A percentile compares a stretch with the other conserved stretches of the same genome.
Conservation (phyloP, 1,140 invertebrate species). For the Apis laboriosa region DNA sequence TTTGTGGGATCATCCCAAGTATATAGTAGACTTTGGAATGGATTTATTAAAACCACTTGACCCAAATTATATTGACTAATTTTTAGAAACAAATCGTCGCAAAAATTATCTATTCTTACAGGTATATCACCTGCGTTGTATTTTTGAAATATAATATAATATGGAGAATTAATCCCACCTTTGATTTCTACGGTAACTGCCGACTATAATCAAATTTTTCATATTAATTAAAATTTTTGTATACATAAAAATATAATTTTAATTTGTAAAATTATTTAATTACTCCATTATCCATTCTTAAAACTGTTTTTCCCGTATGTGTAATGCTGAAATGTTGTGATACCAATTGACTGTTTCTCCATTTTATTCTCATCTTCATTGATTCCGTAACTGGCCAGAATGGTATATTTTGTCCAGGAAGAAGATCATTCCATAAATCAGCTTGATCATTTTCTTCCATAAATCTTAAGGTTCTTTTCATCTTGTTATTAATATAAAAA, state of each 20-base stretch:
- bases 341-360: conserved; percentile 87
- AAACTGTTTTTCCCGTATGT: conserved; percentile 85
- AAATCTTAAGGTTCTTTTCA: conserved; percentile 86
- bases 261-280: conserved; percentile 64
- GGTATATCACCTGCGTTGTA: conserved; percentile 88
- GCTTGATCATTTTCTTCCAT: conserved; percentile 93
- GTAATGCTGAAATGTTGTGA: conserved; percentile 90
- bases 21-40: conserved; percentile 89
- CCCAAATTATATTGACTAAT: conserved; percentile 88
- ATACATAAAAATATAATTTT: background rate
- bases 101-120: conserved; percentile 90
- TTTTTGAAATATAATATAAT: conserved; percentile 86
- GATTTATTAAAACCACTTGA: conserved; percentile 88
- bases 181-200: conserved; percentile 88
- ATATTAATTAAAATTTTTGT: conserved; percentile 4
- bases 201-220: conserved; percentile 80
- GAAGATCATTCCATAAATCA: conserved; percentile 91
- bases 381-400: conserved; percentile 92
- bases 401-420: conserved; percentile 85
- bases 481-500: conserved; percentile 91
- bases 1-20: conserved; percentile 93
- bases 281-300: conserved; percentile 92
- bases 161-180: conserved; percentile 87
- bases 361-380: conserved; percentile 91
- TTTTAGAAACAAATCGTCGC: conserved; percentile 90